These are phyloP conservation scores for Corythornis vintsioides DNA, from an alignment of 2,113 vertebrate genomes.

Conservation along the genomic window DNA sequence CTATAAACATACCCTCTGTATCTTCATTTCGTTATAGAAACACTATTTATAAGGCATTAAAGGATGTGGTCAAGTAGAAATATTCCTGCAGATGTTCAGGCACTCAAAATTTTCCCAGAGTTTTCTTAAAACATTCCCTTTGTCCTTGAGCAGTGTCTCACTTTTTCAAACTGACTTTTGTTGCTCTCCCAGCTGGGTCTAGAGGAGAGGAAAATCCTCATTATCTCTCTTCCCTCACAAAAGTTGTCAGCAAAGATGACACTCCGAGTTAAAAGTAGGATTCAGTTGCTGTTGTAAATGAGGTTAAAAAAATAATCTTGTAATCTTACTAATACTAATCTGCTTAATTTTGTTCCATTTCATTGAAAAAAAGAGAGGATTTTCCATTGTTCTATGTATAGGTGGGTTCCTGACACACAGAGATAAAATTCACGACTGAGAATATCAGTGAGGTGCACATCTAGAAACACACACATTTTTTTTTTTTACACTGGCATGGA, in stretches of 20 bases:
- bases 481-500: not conserved
- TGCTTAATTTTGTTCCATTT: not conserved
- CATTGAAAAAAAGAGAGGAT: not conserved
- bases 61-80: not conserved
- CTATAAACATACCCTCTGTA: not conserved
- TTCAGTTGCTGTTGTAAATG: not conserved
- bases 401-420: not conserved
- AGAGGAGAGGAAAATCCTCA: not conserved
- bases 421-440: not conserved
- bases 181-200: not conserved
- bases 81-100: not conserved
- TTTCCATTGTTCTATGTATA: not conserved
- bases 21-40: not conserved
- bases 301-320: not conserved
- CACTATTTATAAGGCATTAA: not conserved
- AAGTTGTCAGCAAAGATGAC: not conserved
- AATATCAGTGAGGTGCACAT: not conserved
- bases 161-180: not conserved
- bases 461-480: not conserved
- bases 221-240: not conserved
- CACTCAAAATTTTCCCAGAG: not conserved
- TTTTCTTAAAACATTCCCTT: not conserved
- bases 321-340: not conserved
- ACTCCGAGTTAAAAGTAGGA: not conserved
- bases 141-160: not conserved